Evolutionary conservation across 2,888 invertebrate species (phyloP).

Genomic region (Noctua janthe): DNA sequence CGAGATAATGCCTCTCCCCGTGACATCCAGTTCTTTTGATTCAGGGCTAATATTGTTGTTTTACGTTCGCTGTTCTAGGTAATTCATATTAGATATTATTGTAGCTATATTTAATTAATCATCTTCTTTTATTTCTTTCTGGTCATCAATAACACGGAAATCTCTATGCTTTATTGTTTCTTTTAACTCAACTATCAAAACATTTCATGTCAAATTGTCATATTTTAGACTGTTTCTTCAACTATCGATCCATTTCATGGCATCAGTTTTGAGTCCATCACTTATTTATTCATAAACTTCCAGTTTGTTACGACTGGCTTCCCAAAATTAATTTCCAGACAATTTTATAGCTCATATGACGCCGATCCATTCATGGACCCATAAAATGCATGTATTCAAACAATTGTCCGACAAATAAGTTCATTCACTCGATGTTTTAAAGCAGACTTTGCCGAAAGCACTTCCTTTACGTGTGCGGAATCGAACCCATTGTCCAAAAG

Average conservation of each 20-base stretch:
- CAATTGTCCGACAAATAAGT: conserved; percentile 61
- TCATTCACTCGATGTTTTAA: conserved; percentile 59
- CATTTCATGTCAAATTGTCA: neutral
- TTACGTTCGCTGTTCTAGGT: neutral
- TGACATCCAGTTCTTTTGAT: neutral
- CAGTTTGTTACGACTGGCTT: conserved; percentile 33
- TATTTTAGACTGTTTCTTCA: neutral
- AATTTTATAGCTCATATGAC: conserved; percentile 41
- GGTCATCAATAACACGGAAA: neutral
- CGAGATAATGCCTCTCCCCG: neutral
- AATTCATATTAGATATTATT: neutral
- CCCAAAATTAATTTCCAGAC: conserved; percentile 26
- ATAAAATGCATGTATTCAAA: conserved; percentile 45
- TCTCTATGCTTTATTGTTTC: neutral
- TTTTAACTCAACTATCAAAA: neutral
- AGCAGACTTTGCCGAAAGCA: conserved; percentile 63
- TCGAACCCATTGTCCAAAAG: conserved; percentile 65
- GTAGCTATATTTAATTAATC: too few species aligned
- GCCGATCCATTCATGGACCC: conserved; percentile 38
- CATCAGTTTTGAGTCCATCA: neutral
- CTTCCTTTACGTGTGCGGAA: conserved; percentile 75
- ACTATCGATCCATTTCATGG: neutral
- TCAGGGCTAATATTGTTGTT: neutral
- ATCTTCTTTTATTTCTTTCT: neutral
- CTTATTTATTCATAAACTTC: conserved; percentile 1